Conservation (phyloP, 1,140 invertebrate species). For the Ectropis grisescens region DNA sequence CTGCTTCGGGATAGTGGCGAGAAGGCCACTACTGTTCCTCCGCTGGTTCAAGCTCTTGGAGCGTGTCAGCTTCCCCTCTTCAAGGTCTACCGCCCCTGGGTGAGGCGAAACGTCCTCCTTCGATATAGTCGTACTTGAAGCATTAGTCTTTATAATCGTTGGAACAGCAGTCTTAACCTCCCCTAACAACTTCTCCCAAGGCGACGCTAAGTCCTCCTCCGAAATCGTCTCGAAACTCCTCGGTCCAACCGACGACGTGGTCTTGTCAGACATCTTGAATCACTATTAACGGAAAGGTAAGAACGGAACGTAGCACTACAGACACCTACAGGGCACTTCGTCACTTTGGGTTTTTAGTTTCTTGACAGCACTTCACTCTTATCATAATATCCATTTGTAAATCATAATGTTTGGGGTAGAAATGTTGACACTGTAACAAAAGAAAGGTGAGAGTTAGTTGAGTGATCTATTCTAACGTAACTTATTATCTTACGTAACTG, state of each 20-base stretch:
- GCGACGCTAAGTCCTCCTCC: constrained; percentile 58
- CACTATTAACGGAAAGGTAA: constrained; percentile 19
- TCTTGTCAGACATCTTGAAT: constrained; percentile 58
- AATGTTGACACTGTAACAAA: constrained; percentile 69
- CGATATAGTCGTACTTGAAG: constrained; percentile 51
- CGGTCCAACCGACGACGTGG: constrained; percentile 52
- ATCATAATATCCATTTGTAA: constrained; percentile 71
- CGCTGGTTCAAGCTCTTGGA: constrained; percentile 62
- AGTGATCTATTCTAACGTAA: not conserved
- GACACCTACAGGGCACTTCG: constrained; percentile 57
- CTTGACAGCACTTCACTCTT: constrained; percentile 69
- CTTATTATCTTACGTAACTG: not conserved
- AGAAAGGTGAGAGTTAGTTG: constrained; percentile 14
- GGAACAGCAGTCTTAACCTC: constrained; percentile 55
- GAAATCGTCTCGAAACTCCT: constrained; percentile 66
- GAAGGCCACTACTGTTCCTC: constrained; percentile 57
- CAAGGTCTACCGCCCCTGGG: constrained; percentile 39
- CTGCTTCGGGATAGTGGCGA: constrained; percentile 68
- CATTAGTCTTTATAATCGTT: constrained; percentile 61
- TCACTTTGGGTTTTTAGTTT: constrained; percentile 70
- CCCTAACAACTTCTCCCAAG: constrained; percentile 62
- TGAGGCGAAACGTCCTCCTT: constrained; percentile 37
- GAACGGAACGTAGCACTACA: constrained; percentile 57
- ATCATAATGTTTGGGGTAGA: constrained; percentile 69
- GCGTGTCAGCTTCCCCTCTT: constrained; percentile 54